These are phyloP conservation scores for Chaetodon trifascialis DNA, from an alignment of 2,113 vertebrate genomes.

Conservation along the genomic window DNA sequence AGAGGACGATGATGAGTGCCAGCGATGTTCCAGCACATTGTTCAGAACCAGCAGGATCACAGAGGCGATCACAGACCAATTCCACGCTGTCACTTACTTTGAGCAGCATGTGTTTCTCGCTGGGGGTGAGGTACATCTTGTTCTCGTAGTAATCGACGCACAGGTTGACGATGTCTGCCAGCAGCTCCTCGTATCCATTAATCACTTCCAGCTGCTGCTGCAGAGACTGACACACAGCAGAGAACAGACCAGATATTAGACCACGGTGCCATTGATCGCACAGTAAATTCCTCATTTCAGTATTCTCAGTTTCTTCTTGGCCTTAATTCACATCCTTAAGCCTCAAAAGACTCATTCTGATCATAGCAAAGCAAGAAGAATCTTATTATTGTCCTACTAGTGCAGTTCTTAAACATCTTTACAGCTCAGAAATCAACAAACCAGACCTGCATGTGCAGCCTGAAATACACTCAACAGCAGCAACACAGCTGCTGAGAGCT, in stretches of 20 bases:
- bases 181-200: constrained; percentile 94
- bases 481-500: background rate
- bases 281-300: background rate
- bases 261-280: background rate
- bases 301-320: too few relatives aligned
- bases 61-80: background rate
- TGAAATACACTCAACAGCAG: background rate
- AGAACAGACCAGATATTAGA: background rate
- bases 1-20: background rate
- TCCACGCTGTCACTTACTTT: constrained; percentile 85
- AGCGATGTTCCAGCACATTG: background rate
- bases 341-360: background rate
- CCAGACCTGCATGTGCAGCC: too few relatives aligned
- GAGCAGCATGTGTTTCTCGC: constrained; percentile 97
- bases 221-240: constrained; percentile 85
- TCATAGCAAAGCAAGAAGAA: background rate
- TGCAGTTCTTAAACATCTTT: too few relatives aligned
- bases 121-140: constrained; percentile 97
- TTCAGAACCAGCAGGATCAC: background rate
- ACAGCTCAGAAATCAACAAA: too few relatives aligned
- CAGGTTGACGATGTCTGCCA: constrained; percentile 98
- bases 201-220: constrained; percentile 99
- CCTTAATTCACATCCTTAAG: background rate
- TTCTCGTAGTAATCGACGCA: constrained; percentile 98
- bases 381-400: too few relatives aligned